Evolutionary conservation across 2,888 invertebrate species (phyloP).

Genomic region (Ormyrus nitidulus): DNA sequence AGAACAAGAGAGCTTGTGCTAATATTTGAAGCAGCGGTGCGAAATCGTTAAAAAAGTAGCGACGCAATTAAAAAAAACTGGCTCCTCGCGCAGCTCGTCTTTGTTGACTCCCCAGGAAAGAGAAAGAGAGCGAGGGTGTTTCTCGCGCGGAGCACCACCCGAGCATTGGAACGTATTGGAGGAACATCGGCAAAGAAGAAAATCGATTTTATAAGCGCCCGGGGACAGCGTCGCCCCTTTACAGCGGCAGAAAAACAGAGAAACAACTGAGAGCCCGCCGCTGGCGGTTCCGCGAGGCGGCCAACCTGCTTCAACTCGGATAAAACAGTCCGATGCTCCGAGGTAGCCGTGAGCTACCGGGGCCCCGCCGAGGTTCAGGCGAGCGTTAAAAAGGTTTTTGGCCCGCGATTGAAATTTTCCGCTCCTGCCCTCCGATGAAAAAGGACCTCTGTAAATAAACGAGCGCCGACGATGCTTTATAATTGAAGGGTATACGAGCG

Average conservation of each 20-base stretch:
- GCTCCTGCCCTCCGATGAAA: not conserved
- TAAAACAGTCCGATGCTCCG: conserved; percentile 45
- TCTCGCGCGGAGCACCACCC: not conserved
- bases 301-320: conserved; percentile 23
- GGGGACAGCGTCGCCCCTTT: conserved; percentile 57
- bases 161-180: conserved; percentile 22
- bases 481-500: conserved; percentile 45
- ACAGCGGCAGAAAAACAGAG: conserved; percentile 55
- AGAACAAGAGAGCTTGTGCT: no score
- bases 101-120: not conserved
- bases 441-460: conserved; percentile 42
- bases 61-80: no score
- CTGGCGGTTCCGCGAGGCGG: not conserved
- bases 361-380: conserved; percentile 19
- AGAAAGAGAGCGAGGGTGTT: not conserved
- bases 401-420: conserved; percentile 51
- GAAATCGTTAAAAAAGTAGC: no score
- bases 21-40: no score
- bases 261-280: conserved; percentile 36
- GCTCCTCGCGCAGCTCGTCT: not conserved
- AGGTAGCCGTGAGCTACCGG: conserved; percentile 23
- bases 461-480: conserved; percentile 31
- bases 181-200: conserved; percentile 41
- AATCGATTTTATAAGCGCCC: conserved; percentile 65
- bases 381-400: conserved; percentile 54